phyloP scores from a whole-genome alignment of 2,113 vertebrate genomes.

The Ariopsis seemanni region DNA sequence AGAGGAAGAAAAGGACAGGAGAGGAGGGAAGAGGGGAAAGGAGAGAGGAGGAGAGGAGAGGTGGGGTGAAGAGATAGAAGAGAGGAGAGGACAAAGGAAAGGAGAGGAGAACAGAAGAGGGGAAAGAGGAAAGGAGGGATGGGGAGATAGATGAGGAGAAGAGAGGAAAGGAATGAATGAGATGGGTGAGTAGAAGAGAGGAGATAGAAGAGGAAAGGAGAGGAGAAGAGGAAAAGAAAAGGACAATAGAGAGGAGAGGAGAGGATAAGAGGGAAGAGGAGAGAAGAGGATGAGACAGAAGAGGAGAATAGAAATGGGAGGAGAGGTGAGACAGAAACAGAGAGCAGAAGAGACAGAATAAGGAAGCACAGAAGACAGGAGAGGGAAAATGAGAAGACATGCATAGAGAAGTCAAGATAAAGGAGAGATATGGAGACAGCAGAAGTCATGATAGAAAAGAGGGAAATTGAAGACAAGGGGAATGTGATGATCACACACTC shows the following conservation, averaged over 20 bases:
- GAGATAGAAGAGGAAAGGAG: neutral
- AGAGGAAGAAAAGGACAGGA: too few relatives aligned
- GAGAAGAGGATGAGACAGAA: neutral
- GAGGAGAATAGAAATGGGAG: neutral
- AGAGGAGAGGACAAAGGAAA: neutral
- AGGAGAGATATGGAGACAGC: neutral
- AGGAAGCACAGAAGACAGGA: neutral
- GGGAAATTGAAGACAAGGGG: neutral
- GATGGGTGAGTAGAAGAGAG: neutral
- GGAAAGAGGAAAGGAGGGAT: neutral
- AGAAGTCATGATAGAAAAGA: neutral
- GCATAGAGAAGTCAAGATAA: neutral
- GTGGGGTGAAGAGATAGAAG: neutral
- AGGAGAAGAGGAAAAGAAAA: neutral
- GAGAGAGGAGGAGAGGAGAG: neutral
- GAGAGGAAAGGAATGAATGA: too few relatives aligned
- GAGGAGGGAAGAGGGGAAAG: too few relatives aligned
- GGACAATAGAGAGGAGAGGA: neutral
- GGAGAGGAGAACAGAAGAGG: neutral
- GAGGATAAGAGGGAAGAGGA: neutral
- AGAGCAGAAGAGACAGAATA: neutral
- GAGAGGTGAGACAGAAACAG: too few relatives aligned
- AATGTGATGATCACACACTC: neutral
- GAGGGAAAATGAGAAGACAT: neutral
- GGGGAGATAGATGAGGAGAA: fast-evolving